Percentiles rank a stretch among this genome's conserved stretches.
These are phyloP conservation scores for Ctenosaura bakeri DNA, from an alignment of 2,797 vertebrate species.

Conservation along the genomic window DNA sequence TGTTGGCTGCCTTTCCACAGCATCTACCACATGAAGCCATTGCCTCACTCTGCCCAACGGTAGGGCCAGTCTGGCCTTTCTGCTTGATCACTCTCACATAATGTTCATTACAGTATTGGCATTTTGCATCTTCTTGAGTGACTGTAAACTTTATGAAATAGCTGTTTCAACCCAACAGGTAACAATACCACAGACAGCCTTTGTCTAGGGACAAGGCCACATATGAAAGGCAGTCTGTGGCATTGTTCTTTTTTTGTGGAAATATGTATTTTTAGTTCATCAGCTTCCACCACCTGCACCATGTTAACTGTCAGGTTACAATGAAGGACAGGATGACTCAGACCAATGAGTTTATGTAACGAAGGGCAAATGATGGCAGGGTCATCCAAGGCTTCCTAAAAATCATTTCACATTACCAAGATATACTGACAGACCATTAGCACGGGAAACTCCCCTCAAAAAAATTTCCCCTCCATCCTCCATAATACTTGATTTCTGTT, in stretches of 20 bases:
- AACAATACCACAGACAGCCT: background rate
- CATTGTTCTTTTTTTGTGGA: background rate
- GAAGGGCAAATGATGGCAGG: too few species aligned
- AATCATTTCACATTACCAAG: too few species aligned
- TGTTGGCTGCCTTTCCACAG: too few species aligned
- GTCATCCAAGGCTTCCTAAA: too few species aligned
- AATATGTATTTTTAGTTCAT: background rate
- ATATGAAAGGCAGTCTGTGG: background rate
- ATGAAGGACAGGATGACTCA: background rate
- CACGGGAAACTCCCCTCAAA: background rate
- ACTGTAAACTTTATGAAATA: background rate
- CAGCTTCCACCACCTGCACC: too few species aligned
- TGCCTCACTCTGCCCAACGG: too few species aligned
- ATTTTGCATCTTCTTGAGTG: too few species aligned
- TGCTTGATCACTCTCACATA: too few species aligned
- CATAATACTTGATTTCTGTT: background rate
- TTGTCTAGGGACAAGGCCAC: background rate
- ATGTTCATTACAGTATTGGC: too few species aligned
- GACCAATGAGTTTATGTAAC: background rate
- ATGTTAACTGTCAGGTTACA: background rate
- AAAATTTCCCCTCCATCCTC: background rate
- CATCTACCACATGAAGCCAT: too few species aligned
- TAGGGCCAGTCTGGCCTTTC: too few species aligned
- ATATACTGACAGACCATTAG: background rate
- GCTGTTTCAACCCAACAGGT: background rate